Evolutionary conservation across 2,113 vertebrate genomes (phyloP).

Genomic region (Chaenocephalus aceratus): DNA sequence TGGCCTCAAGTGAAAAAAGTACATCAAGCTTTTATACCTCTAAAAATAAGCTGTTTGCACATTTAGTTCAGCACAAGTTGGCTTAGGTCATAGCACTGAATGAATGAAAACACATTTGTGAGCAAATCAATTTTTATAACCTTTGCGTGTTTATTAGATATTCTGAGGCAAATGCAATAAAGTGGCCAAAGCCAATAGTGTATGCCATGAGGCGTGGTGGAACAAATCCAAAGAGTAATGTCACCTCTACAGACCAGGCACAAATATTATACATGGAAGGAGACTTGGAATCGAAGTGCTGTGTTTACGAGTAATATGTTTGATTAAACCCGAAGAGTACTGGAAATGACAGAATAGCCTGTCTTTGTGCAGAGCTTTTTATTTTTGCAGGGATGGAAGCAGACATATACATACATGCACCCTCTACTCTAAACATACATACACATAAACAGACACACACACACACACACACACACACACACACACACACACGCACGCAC

Average conservation of each 20-base stretch:
- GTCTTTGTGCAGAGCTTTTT: constrained; percentile 32
- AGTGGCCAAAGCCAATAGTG: constrained; percentile 76
- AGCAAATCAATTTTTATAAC: constrained; percentile 82
- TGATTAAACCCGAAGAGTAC: constrained; percentile 71
- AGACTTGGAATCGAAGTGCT: constrained; percentile 63
- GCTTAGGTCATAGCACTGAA: constrained; percentile 72
- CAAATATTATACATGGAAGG: constrained; percentile 52
- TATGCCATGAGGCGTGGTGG: constrained; percentile 62
- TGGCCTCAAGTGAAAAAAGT: constrained; percentile 16
- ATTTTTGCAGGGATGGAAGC: constrained; percentile 14
- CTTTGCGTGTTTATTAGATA: constrained; percentile 80
- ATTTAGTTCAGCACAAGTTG: constrained; percentile 55
- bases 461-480: constrained; percentile 44
- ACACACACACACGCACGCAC: constrained; percentile 40
- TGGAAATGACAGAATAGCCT: constrained; percentile 57
- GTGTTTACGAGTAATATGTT: constrained; percentile 77
- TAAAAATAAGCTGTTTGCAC: constrained; percentile 47
- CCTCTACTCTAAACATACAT: constrained; percentile 51
- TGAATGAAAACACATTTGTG: constrained; percentile 80
- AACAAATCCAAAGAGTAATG: constrained; percentile 79
- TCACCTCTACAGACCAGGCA: constrained; percentile 70
- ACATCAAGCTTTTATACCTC: constrained; percentile 12
- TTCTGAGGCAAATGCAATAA: constrained; percentile 77
- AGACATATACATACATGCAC: constrained; percentile 44
- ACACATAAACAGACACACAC: constrained; percentile 53